A percentile compares a stretch with the other conserved stretches of the same genome.
These are phyloP conservation scores for Oryzias curvinotus DNA, from an alignment of 2,113 vertebrate species.

Conservation along the genomic window DNA sequence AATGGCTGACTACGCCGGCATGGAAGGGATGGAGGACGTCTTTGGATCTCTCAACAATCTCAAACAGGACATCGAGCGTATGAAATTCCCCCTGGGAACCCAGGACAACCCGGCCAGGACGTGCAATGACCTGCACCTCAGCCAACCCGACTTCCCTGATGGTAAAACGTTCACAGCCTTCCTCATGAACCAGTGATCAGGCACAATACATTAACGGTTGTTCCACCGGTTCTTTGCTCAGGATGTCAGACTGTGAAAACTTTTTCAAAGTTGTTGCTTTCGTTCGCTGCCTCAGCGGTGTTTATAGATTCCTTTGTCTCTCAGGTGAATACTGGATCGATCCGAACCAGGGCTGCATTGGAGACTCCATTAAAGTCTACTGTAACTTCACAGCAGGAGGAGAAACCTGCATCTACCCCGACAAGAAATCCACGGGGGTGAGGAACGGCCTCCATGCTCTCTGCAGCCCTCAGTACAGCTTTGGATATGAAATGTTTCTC, in stretches of 20 bases:
- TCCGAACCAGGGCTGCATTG: slow-evolving; percentile 96
- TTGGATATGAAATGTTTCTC: background rate
- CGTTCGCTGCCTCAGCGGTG: background rate
- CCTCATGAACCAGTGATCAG: background rate
- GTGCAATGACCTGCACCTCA: slow-evolving; percentile 94
- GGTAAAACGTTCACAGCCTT: slow-evolving; percentile 74
- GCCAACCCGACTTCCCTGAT: slow-evolving; percentile 92
- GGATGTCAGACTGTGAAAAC: background rate
- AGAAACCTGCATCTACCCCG: slow-evolving; percentile 95
- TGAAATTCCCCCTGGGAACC: slow-evolving; percentile 96
- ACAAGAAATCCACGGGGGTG: slow-evolving; percentile 94
- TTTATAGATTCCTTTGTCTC: slow-evolving; percentile 24
- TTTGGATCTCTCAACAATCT: slow-evolving; percentile 93
- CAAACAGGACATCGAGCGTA: slow-evolving; percentile 94
- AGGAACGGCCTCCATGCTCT: slow-evolving; percentile 51
- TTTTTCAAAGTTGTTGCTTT: background rate
- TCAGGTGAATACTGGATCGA: slow-evolving; percentile 97
- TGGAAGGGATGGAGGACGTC: slow-evolving; percentile 92
- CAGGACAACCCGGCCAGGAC: slow-evolving; percentile 93
- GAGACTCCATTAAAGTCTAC: slow-evolving; percentile 94
- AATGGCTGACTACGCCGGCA: slow-evolving; percentile 81
- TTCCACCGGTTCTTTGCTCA: background rate
- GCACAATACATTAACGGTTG: background rate
- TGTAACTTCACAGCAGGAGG: slow-evolving; percentile 98
- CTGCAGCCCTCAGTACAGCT: too few species aligned